These are phyloP conservation scores for Columbina picui DNA, from an alignment of 2,113 vertebrate species.

Conservation along the genomic window DNA sequence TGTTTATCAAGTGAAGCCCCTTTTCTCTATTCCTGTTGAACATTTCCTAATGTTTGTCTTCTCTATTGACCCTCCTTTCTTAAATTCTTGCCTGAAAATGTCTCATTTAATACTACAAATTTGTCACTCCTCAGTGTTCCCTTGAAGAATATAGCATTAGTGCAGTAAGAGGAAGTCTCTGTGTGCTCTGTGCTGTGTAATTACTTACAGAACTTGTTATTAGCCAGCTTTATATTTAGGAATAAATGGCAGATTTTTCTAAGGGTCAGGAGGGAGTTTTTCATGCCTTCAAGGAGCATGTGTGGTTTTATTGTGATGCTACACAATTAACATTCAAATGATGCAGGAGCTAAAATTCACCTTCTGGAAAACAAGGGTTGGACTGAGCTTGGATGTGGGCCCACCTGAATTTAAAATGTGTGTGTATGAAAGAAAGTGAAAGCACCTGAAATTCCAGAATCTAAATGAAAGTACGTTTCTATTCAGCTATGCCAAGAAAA, in stretches of 20 bases:
- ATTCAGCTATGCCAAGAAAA: not conserved
- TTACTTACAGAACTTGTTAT: conserved; percentile 52
- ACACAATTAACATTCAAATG: not conserved
- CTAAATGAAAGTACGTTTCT: not conserved
- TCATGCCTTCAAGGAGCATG: conserved; percentile 4
- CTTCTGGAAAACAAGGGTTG: not conserved
- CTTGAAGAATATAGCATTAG: not conserved
- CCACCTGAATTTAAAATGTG: not conserved
- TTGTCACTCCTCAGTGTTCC: not conserved
- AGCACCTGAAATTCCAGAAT: not conserved
- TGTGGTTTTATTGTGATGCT: conserved; percentile 23
- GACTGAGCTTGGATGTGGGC: not conserved
- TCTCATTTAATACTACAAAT: not conserved
- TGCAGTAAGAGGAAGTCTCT: conserved; percentile 14
- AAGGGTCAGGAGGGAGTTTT: conserved; percentile 34
- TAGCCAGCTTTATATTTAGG: conserved; percentile 49
- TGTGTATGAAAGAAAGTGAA: not conserved
- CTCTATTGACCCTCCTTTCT: not conserved
- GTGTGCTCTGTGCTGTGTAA: conserved; percentile 38
- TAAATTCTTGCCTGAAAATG: not conserved
- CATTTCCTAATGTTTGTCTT: conserved; percentile 8
- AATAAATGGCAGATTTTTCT: conserved; percentile 40
- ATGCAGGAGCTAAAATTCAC: conserved; percentile 4
- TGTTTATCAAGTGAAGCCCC: not conserved
- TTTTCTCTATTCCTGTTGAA: not conserved